Evolutionary conservation across 2,113 vertebrate species (phyloP).

Genomic region (Noctilio leporinus): DNA sequence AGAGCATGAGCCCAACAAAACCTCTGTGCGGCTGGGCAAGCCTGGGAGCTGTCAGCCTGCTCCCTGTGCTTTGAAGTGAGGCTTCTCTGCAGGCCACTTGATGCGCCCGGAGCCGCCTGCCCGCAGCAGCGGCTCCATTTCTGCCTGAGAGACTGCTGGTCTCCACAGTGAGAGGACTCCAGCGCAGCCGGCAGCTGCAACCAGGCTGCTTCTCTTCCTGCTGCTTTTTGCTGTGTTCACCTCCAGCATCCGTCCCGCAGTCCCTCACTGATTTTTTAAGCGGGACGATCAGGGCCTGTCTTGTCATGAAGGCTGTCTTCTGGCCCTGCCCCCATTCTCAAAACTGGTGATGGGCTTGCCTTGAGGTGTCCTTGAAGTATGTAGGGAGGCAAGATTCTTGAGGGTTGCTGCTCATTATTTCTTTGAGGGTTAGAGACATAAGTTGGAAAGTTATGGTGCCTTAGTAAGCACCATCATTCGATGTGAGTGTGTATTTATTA

Average conservation of each 20-base stretch:
- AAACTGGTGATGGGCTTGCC: background rate
- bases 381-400: background rate
- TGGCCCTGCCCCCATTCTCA: rapidly evolving
- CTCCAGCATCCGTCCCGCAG: rapidly evolving
- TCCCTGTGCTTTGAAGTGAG: background rate
- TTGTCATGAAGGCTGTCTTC: background rate
- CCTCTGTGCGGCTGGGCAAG: background rate
- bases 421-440: background rate
- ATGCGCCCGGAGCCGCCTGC: too few species aligned
- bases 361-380: background rate
- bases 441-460: background rate
- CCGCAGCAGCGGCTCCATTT: rapidly evolving
- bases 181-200: background rate
- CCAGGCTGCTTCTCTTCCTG: background rate
- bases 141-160: background rate
- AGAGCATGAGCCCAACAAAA: background rate
- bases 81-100: rapidly evolving
- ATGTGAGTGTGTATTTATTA: background rate
- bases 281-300: background rate
- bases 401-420: background rate
- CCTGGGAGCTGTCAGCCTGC: background rate
- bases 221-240: too few species aligned
- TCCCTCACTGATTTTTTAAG: background rate
- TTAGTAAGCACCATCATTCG: background rate
- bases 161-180: too few species aligned